phyloP scores from a whole-genome alignment of 2,797 vertebrate species.

The Spinibarbus caldwelli region DNA sequence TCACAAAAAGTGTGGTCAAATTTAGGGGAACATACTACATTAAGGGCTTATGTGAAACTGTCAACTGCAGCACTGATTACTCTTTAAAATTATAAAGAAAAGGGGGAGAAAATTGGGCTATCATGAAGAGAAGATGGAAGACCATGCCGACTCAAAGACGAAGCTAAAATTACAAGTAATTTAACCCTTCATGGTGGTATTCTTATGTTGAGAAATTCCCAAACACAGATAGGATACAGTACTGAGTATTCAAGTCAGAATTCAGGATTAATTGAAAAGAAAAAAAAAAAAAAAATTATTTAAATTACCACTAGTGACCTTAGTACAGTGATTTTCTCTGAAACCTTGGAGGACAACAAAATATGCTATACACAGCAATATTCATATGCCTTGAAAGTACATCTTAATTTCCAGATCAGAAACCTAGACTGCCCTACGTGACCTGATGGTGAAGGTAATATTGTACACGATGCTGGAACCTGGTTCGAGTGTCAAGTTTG shows the following conservation, averaged over 20 bases:
- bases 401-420: conserved; percentile 22
- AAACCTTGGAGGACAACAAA: not conserved
- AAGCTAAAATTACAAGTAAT: conserved; percentile 28
- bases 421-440: conserved; percentile 2
- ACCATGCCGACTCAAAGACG: conserved; percentile 34
- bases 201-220: conserved; percentile 49
- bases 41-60: conserved; percentile 10
- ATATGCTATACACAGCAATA: not conserved
- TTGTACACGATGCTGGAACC: conserved; percentile 1
- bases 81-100: conserved; percentile 9
- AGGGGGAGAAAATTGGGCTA: not conserved
- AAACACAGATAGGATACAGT: conserved; percentile 50
- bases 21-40: conserved; percentile 22
- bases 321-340: conserved; percentile 48
- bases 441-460: conserved; percentile 20
- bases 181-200: conserved; percentile 53
- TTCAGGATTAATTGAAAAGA: conserved; percentile 52
- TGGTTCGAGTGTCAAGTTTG: conserved; percentile 9
- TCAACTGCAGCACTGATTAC: conserved; percentile 26
- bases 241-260: conserved; percentile 58
- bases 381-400: not conserved
- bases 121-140: conserved; percentile 52
- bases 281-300: conserved; percentile 44
- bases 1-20: conserved; percentile 27
- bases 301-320: conserved; percentile 24